Percentiles rank a stretch among this genome's conserved stretches.
Conservation (phyloP, 2,888 invertebrate species). For the Eilema caniola region DNA sequence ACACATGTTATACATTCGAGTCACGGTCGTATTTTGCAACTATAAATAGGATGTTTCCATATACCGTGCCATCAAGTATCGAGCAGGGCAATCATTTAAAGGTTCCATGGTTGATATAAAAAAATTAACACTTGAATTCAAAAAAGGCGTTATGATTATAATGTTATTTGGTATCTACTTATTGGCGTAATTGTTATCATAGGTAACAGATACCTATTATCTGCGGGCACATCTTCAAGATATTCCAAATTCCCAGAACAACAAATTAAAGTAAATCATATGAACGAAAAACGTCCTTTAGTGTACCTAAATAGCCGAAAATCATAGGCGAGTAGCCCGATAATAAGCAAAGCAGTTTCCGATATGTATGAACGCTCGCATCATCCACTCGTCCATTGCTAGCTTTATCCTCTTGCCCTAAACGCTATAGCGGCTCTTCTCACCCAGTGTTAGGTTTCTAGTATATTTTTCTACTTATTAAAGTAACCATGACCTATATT, state of each 20-base stretch:
- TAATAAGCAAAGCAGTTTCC: neutral
- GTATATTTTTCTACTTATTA: neutral
- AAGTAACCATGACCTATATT: conserved; percentile 44
- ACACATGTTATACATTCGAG: conserved; percentile 24
- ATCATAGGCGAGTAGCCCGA: neutral
- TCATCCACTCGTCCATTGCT: neutral
- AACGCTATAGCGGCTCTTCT: neutral
- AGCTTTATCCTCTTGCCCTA: neutral
- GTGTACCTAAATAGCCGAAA: neutral
- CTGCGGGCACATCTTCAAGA: neutral
- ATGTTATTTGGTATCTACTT: too few species aligned
- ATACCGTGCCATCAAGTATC: conserved; percentile 8
- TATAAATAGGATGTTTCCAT: conserved; percentile 22
- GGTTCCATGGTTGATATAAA: neutral
- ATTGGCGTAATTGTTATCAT: neutral
- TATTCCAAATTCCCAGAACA: neutral
- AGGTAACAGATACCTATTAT: too few species aligned
- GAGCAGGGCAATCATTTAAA: neutral
- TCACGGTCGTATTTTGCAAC: conserved; percentile 17
- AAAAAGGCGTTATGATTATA: neutral
- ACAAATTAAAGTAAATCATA: neutral
- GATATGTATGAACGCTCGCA: neutral
- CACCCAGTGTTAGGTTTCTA: neutral
- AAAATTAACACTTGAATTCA: neutral
- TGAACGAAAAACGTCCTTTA: neutral